A percentile compares a stretch with the other conserved stretches of the same genome.
Conservation (phyloP, 2,888 invertebrate species). For the Aphidoletes aphidimyza region DNA sequence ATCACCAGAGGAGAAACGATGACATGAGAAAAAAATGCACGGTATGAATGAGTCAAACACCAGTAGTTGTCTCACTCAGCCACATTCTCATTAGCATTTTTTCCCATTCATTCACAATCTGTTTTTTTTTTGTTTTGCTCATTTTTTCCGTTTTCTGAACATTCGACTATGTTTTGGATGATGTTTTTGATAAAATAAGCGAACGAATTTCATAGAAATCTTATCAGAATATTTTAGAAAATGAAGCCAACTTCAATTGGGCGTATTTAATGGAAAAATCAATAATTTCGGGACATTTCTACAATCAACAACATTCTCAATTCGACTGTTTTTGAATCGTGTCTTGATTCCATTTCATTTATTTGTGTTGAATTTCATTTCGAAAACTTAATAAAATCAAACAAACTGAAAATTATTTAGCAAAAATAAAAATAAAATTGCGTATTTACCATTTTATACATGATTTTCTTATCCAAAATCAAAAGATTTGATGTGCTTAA, state of each 20-base stretch:
- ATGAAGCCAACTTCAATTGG: neutral
- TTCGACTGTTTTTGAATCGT: neutral
- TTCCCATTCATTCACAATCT: constrained; percentile 11
- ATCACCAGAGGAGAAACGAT: neutral
- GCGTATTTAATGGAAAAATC: neutral
- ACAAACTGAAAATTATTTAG: neutral
- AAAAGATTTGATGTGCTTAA: neutral
- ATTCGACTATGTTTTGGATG: neutral
- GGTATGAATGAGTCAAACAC: too few relatives aligned
- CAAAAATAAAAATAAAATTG: neutral
- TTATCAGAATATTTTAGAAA: too few relatives aligned
- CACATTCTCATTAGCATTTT: neutral
- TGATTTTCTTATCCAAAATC: neutral
- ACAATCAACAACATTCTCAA: neutral
- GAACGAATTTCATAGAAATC: too few relatives aligned
- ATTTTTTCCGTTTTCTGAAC: neutral
- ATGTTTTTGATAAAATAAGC: neutral
- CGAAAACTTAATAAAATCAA: neutral
- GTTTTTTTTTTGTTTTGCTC: constrained; percentile 28
- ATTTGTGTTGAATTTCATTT: too few relatives aligned
- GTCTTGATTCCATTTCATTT: too few relatives aligned
- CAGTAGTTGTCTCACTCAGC: neutral
- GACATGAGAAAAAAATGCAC: neutral
- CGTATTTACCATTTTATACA: constrained; percentile 28
- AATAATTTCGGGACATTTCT: constrained; percentile 1